Evolutionary conservation across 2,888 invertebrate genomes (phyloP), one percentile per base, ranked within the genome.

Genomic region (Drosophila paranaensis): DNA sequence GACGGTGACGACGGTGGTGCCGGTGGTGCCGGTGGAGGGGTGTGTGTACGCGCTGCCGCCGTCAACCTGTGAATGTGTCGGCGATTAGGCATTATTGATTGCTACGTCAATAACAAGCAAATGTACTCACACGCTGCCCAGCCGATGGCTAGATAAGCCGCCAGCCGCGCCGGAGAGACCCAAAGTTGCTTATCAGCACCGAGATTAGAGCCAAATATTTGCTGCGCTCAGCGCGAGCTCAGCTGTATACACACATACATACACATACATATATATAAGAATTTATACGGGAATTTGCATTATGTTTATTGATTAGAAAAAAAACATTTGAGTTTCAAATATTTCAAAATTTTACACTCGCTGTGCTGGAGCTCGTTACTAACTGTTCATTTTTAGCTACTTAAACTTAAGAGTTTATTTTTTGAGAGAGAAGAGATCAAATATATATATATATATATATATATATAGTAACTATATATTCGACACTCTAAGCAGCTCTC

Each of bases 11-110:
- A 20, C 20, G 20, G 20, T 20, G 20, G 20, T 20, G 20, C 20
- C 6, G 14, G 14, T 27, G 45, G 20, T n/a, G 20, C 20, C 6
- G 14, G 14, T 27, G 45, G 20, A 11, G 11, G 20, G 0, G 11
- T 6, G 6, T 3, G 8, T n/a, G 16, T 16, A 30, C 5, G 27
- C 6, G 30, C n/a, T 10, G 45, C 25, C 39, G n/a, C 14, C 5
- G 45, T 14, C 45, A 25, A 25, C 37, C 57, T 70, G 61, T 39
- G 51, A 58, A 76, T 30, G 74, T 77, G 66, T 72, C 25, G 54
- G 53, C 42, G 57, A 55, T 63, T 60, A 74, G 53, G 45, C 46
- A 58, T 60, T 81, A 87, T 81, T 87, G 78, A 87, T 87, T 81
- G 68, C 27, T 64, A 30, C 57, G 73, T 43, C 74, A 79, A 79